Conservation (phyloP, 2,797 vertebrate genomes). For the Rhyacichthys aspro region DNA sequence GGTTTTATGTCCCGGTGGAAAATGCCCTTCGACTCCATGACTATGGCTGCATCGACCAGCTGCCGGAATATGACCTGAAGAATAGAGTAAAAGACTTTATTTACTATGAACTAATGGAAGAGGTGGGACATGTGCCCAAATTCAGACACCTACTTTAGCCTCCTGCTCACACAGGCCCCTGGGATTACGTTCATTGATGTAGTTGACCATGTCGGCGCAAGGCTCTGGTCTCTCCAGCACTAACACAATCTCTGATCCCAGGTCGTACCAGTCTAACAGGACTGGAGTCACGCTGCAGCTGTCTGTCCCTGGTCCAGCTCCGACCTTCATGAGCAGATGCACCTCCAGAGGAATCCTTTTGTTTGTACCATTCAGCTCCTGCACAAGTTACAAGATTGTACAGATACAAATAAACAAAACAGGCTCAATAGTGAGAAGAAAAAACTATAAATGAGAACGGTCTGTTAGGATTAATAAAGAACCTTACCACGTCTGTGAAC, state of each 20-base stretch:
- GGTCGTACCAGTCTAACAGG: neutral
- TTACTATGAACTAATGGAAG: neutral
- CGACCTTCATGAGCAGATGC: no score
- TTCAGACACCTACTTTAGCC: neutral
- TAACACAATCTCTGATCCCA: neutral
- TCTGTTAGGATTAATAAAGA: no score
- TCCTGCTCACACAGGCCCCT: neutral
- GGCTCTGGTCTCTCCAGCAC: neutral
- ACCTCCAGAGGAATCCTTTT: no score
- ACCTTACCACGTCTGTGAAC: no score
- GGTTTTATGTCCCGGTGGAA: neutral
- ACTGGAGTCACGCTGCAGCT: neutral
- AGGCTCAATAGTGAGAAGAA: no score
- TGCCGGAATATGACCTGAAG: neutral
- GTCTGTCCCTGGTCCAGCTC: neutral
- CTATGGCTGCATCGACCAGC: neutral
- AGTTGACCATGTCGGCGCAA: neutral
- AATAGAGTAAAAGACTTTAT: neutral
- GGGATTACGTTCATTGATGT: neutral
- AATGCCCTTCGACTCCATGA: neutral
- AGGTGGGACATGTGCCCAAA: neutral
- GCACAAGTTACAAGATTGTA: no score
- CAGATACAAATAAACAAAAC: no score
- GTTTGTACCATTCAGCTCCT: no score
- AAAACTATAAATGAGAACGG: no score